Evolutionary conservation across 2,888 invertebrate genomes (phyloP), one percentile per base, ranked within the genome.

Genomic region (Stegana nigrithorax): DNA sequence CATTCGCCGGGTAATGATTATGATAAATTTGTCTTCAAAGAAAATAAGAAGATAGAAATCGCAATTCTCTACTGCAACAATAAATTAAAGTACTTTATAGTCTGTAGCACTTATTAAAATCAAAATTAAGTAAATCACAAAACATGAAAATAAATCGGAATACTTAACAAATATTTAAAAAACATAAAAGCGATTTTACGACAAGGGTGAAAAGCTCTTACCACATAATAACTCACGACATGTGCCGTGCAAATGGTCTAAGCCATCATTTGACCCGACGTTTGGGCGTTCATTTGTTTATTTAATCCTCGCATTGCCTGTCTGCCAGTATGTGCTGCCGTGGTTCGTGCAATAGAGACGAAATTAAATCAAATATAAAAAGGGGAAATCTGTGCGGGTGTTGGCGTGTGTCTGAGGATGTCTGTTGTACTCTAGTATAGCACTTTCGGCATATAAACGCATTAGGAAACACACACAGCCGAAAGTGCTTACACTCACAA

Each of bases 61-160:
- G n/a, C n/a, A n/a, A n/a, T n/a, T n/a, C n/a, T n/a, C n/a, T n/a
- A n/a, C n/a, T n/a, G n/a, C n/a, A n/a, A n/a, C n/a, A n/a, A n/a
- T n/a, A n/a, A n/a, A n/a, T n/a, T n/a, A n/a, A n/a, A n/a, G n/a
- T n/a, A n/a, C n/a, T n/a, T n/a, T n/a, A n/a, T n/a, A n/a, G n/a
- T n/a, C n/a, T n/a, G n/a, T n/a, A n/a, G n/a, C 26, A 51, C 27
- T 55, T 36, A 55, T 55, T 55, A 55, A 36, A 51, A 21, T 27
- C 32, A 27, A 55, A 55, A 55, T 55, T 55, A 27, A 55, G 36
- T 55, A 55, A 55, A 55, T 32, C 32, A 55, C 19, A 55, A 36
- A 36, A 36, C 32, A 36, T 51, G 23, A 55, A 55, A 55, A 55
- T 53, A 53, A 55, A 55, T 32, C 36, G 19, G 53, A 29, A 55